A percentile compares a stretch with the other conserved stretches of the same genome.
phyloP scores from a whole-genome alignment of 2,113 vertebrate species.

The Rhabdornis inornatus region DNA sequence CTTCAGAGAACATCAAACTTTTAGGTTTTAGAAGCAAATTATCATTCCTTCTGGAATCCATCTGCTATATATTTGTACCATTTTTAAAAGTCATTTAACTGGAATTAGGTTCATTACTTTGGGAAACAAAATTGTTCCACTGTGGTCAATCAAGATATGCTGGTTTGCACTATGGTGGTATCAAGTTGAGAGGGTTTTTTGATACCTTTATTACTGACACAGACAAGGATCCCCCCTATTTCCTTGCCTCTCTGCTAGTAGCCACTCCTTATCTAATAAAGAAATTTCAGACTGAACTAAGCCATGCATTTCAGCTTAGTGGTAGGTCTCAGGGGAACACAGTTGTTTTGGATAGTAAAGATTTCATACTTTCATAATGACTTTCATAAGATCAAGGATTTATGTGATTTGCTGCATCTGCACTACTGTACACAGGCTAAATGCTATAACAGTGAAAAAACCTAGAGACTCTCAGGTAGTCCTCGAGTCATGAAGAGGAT shows the following conservation, averaged over 20 bases:
- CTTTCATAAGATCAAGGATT: not conserved
- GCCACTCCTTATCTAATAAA: not conserved
- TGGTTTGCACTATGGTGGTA: not conserved
- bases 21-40: not conserved
- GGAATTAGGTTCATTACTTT: not conserved
- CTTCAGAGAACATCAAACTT: not conserved
- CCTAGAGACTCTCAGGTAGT: not conserved
- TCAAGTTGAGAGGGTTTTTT: accelerated
- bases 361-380: not conserved
- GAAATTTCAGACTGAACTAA: not conserved
- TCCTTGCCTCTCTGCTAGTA: not conserved
- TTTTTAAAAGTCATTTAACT: not conserved
- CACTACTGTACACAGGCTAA: not conserved
- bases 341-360: not conserved
- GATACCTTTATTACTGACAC: not conserved
- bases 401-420: not conserved
- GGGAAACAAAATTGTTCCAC: not conserved
- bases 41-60: not conserved
- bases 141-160: not conserved
- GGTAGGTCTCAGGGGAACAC: not conserved
- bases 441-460: not conserved
- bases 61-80: not conserved
- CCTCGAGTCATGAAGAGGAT: not conserved
- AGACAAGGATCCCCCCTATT: not conserved
- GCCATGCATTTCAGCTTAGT: not conserved